Evolutionary conservation across 2,888 invertebrate genomes (phyloP).

Genomic region (Drosophila conformis): DNA sequence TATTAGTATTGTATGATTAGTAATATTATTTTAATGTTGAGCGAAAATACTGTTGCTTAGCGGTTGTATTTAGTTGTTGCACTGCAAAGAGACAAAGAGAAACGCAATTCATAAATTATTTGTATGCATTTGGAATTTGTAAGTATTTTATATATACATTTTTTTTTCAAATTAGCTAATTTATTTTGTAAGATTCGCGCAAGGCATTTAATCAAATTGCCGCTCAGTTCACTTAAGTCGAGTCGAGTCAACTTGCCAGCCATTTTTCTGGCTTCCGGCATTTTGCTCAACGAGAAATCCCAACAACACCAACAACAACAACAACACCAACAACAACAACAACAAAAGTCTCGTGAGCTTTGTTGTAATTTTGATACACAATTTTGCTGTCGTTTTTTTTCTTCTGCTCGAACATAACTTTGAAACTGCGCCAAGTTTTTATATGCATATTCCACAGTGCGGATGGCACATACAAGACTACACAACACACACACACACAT

Average conservation of each 20-base stretch:
- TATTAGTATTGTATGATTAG: slow-evolving; percentile 41
- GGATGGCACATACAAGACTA: slow-evolving; percentile 6
- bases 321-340: slow-evolving; percentile 8
- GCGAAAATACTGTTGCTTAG: slow-evolving; percentile 80
- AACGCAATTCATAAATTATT: slow-evolving; percentile 14
- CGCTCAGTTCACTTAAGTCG: slow-evolving; percentile 31
- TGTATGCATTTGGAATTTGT: slow-evolving; percentile 20
- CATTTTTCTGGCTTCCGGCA: slow-evolving; percentile 58
- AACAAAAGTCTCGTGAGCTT: slow-evolving; percentile 37
- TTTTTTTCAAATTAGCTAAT: slow-evolving; percentile 64
- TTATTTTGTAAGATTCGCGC: slow-evolving; percentile 57
- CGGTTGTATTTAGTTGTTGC: slow-evolving; percentile 51
- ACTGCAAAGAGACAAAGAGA: slow-evolving; percentile 60
- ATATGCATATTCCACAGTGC: slow-evolving; percentile 55
- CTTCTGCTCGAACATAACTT: slow-evolving; percentile 48
- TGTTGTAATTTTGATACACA: slow-evolving; percentile 76
- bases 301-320: slow-evolving; percentile 7
- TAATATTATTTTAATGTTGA: slow-evolving; percentile 64
- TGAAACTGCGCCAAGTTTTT: slow-evolving; percentile 79
- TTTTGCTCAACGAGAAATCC: slow-evolving; percentile 31
- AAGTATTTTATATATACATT: slow-evolving; percentile 30
- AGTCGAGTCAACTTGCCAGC: slow-evolving; percentile 43
- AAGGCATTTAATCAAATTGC: slow-evolving; percentile 74
- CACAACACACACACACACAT: neutral
- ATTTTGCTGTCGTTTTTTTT: slow-evolving; percentile 32